A percentile compares a stretch with the other conserved stretches of the same genome.
Evolutionary conservation across 2,113 vertebrate species (phyloP).

Genomic region (Podarcis cretensis): DNA sequence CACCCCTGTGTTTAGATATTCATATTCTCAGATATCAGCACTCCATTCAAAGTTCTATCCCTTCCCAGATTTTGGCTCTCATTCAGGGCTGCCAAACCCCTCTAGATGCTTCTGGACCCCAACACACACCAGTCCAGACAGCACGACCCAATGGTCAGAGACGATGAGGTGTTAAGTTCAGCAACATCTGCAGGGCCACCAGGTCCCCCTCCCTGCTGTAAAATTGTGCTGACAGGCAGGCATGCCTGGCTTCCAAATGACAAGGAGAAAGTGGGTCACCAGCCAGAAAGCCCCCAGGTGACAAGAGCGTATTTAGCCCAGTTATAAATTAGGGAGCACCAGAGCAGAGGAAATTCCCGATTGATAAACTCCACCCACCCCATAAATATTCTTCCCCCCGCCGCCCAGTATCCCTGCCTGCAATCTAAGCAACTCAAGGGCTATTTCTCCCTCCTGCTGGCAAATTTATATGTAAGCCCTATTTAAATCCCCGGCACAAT

Average conservation of each 20-base stretch:
- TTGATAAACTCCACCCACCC: background rate
- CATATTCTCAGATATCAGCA: no score
- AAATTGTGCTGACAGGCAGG: no score
- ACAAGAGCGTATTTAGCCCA: background rate
- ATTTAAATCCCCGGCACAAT: background rate
- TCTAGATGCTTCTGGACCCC: no score
- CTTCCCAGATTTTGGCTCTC: no score
- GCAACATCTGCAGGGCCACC: background rate
- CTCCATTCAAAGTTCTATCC: no score
- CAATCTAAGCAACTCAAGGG: background rate
- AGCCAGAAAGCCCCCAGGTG: background rate
- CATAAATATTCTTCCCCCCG: no score
- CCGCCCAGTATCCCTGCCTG: background rate
- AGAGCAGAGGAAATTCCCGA: constrained; percentile 14
- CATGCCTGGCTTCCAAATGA: background rate
- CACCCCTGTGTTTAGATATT: no score
- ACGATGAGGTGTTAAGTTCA: background rate
- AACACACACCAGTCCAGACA: no score
- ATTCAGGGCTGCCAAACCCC: no score
- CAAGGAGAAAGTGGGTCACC: background rate
- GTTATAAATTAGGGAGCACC: constrained; percentile 1
- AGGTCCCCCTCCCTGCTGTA: background rate
- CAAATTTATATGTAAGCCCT: background rate
- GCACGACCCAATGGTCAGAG: no score
- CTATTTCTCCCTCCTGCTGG: background rate